Base-by-base conservation (phyloP, 2,113 vertebrate species). In the Quiscalus mexicanus region DNA sequence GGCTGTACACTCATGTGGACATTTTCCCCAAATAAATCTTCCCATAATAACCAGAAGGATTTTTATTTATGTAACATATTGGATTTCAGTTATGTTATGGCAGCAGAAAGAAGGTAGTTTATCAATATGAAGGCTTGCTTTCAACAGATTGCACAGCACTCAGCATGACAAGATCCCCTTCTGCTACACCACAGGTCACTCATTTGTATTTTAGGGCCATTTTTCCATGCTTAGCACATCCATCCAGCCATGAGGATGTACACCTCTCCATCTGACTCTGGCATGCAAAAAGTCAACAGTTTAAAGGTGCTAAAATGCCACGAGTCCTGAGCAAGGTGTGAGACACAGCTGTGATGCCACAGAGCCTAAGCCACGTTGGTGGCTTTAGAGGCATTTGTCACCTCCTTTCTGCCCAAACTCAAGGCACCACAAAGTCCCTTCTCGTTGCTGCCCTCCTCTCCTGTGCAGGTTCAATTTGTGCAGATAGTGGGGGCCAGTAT, bases 91-190 rank as follows among this genome's bases (percentile, higher is more conserved):
- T 96, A 93, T 94, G 93, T 96, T 96, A 92, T 95, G 90, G 89
- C 86, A 96, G 94, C 35, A 93, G 94, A 94, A 90, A 96, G 93
- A 79, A 96, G 85, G 93, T 95, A 96, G 92, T 96, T 97, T 93
- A 96, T 97, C 95, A 97, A 92, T 89, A 95, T 97, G 96, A 96
- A 97, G 93, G 85, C 88, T 96, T 88, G 79, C 95, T 97, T 95
- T 97, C 96, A 96, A 95, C 96, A 96, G 95, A 96, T 79, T 94
- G 92, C 92, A 78, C 77, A 89, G 86, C 88, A 89, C 93, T 95
- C 94, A 94, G 94, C 95, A 78, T 78, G 95, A 93, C 95, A 93
- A 89, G 93, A 95, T 89, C 84, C 93, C 93, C 91, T 95, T 96
- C 93, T 96, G 89, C 89, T 96, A 82, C 81, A 79, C 96, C 73